Base-by-base conservation (phyloP, 2,113 vertebrate species). In the Hydropotes inermis region DNA sequence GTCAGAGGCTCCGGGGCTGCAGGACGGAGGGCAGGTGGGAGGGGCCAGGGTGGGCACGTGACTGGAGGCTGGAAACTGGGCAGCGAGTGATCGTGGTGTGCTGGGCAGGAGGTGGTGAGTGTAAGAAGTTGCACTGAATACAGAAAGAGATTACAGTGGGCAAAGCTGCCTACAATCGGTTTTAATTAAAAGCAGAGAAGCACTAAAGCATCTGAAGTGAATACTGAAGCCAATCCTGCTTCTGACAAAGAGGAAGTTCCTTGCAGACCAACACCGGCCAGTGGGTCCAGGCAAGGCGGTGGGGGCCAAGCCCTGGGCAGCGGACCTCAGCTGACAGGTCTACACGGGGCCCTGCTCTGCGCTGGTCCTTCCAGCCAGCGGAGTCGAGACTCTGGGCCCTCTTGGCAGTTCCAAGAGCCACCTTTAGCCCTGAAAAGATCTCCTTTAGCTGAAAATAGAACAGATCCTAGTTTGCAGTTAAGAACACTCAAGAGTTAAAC, bases 31-130 rank as follows among this genome's bases (percentile, higher is more conserved):
- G 21, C 19, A n/a, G 8, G 36, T 5, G 3, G 19, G 25, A 87
- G 39, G 4, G 30, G 13, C 14, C 3, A 6, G 19, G 47, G 17
- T 0, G 6, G 39, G 36, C 52, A 5, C 8, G 1, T 33, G 33
- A 61, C 87, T 19, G 5, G 14, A 12, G 23, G 2, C 58, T 16
- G 11, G 12, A 36, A 36, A 57, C 45, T 27, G 7, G 81, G 47
- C 7, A 12, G 17, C 25, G 15, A 21, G 33, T 36, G 8, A 33
- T 6, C 19, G 5, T 27, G 12, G 45, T 33, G 23, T 5, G 21
- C n/a, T 0, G 25, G 67, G 27, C n/a, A 15, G 52, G 47, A 52
- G 15, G 11, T 2, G 7, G 21, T 16, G 47, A 39, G 27, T 0
- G 23, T 7, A 36, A 27, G 55, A 1, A 25, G 47, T 1, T 15